These are phyloP conservation scores for Drosophila cardini DNA, from an alignment of 1,140 invertebrate species.

Conservation along the genomic window DNA sequence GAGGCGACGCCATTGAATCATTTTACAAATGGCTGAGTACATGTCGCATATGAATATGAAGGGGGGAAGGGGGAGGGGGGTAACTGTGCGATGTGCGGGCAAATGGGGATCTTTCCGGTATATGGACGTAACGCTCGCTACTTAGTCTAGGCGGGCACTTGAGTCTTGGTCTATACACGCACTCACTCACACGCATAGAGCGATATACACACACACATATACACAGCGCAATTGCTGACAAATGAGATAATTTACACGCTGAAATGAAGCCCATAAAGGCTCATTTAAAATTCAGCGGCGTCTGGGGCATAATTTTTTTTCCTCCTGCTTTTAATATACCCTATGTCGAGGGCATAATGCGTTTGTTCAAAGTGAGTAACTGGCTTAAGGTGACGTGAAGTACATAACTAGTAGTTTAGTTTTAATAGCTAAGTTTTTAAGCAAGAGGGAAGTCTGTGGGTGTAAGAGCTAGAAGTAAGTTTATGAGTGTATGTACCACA, in stretches of 20 bases:
- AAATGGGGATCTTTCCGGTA: conserved; percentile 15
- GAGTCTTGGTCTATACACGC: conserved; percentile 31
- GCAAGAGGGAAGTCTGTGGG: too few species aligned
- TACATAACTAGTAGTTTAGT: too few species aligned
- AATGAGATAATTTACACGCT: conserved; percentile 84
- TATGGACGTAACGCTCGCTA: conserved; percentile 35
- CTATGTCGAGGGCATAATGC: too few species aligned
- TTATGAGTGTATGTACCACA: too few species aligned
- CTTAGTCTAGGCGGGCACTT: conserved; percentile 60
- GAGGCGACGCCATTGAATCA: conserved; percentile 80
- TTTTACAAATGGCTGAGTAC: conserved; percentile 80
- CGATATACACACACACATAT: conserved; percentile 27
- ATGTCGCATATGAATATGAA: conserved; percentile 67
- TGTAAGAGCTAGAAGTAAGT: too few species aligned
- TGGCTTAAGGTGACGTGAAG: too few species aligned
- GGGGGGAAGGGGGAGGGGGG: not conserved
- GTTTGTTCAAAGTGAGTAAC: too few species aligned
- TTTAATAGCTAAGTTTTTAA: too few species aligned
- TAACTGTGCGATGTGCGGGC: not conserved
- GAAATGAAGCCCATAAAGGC: conserved; percentile 83
- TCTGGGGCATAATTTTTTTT: conserved; percentile 82
- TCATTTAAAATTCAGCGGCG: conserved; percentile 83
- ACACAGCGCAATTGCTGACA: conserved; percentile 80
- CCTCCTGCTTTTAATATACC: conserved; percentile 33
- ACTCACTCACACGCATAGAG: conserved; percentile 28